Conservation (phyloP, 2,888 invertebrate species). For the Brenthis daphne region DNA sequence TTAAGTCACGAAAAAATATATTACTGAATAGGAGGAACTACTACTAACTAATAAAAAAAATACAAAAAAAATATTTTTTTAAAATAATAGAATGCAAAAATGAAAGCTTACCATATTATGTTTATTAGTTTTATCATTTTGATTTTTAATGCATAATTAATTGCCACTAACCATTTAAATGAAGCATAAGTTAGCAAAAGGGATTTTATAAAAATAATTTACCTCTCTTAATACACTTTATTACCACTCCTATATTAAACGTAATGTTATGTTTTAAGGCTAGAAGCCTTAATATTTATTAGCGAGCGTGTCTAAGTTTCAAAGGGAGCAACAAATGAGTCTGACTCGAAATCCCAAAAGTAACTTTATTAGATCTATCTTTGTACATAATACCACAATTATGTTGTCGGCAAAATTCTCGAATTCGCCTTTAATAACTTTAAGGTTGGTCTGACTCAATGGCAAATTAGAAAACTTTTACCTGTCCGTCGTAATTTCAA, state of each 20-base stretch:
- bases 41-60: too few species aligned
- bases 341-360: constrained; percentile 16
- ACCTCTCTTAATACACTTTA: background rate
- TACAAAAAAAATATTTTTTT: too few species aligned
- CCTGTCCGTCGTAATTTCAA: constrained; percentile 51
- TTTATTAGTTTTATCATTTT: too few species aligned
- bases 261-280: constrained; percentile 10
- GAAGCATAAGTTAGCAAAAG: background rate
- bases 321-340: constrained; percentile 30
- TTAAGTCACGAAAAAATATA: too few species aligned
- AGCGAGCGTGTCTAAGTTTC: constrained; percentile 18
- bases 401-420: constrained; percentile 16
- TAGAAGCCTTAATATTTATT: constrained; percentile 18
- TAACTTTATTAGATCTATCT: constrained; percentile 31
- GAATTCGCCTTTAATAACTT: constrained; percentile 39
- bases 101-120: too few species aligned
- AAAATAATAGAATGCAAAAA: too few species aligned
- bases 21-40: too few species aligned
- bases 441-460: constrained; percentile 48
- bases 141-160: background rate
- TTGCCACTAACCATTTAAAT: background rate
- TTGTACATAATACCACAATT: constrained; percentile 26
- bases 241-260: constrained; percentile 10
- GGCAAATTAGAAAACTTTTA: constrained; percentile 68
- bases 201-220: background rate